phyloP scores from a whole-genome alignment of 2,113 vertebrate species.

The Pimephales promelas region DNA sequence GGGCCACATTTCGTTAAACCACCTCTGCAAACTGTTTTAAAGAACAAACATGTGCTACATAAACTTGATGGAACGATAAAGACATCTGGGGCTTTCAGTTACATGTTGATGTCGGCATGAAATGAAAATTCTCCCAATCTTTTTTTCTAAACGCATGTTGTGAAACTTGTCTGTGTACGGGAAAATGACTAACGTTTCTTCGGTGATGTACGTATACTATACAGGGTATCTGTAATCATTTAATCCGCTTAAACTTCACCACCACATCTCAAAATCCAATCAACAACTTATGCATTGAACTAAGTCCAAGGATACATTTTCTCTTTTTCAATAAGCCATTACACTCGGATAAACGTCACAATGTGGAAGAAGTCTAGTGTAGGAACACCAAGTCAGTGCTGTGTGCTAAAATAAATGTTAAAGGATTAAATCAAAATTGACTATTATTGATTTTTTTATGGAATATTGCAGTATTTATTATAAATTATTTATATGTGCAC shows the following conservation, averaged over 20 bases:
- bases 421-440: too few species aligned
- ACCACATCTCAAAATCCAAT: background rate
- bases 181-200: background rate
- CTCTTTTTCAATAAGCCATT: background rate
- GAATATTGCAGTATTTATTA: too few species aligned
- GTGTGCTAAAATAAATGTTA: background rate
- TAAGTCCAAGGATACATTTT: background rate
- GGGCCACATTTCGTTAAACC: background rate
- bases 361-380: background rate
- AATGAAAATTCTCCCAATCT: background rate
- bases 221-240: background rate
- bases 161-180: background rate
- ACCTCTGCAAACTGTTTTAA: conserved; percentile 1
- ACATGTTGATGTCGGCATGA: background rate
- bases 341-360: background rate
- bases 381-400: background rate
- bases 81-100: background rate
- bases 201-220: too few species aligned
- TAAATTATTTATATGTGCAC: too few species aligned
- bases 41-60: conserved; percentile 16
- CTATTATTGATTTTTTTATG: too few species aligned
- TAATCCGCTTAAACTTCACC: background rate
- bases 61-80: conserved; percentile 4
- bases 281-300: background rate
- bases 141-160: background rate